Conservation (phyloP, 2,888 invertebrate species). For the Lamellibrachia satsuma region DNA sequence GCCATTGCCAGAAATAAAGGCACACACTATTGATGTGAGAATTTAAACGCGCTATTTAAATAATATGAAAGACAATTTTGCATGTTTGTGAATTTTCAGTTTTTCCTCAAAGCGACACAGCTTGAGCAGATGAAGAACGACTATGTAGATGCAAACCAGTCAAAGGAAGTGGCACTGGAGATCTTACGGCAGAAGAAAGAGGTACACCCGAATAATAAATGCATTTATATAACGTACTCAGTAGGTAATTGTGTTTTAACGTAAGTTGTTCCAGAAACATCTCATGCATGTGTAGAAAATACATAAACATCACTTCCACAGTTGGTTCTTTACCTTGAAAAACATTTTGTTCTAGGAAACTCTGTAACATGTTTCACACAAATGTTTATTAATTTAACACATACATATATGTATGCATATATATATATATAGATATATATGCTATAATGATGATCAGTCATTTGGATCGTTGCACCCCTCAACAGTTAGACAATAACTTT, state of each 20-base stretch:
- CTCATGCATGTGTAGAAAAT: neutral
- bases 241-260: neutral
- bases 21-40: neutral
- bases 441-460: neutral
- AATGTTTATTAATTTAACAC: neutral
- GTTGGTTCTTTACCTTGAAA: neutral
- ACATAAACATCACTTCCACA: neutral
- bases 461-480: neutral
- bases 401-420: slow-evolving; percentile 7
- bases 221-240: neutral
- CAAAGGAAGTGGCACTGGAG: slow-evolving; percentile 51
- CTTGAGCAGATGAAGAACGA: slow-evolving; percentile 70
- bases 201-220: slow-evolving; percentile 42
- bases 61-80: slow-evolving; percentile 19
- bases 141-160: slow-evolving; percentile 55
- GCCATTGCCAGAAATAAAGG: neutral
- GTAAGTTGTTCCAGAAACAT: neutral
- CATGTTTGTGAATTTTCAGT: slow-evolving; percentile 47
- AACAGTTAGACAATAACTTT: neutral
- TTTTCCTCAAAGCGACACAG: slow-evolving; percentile 82
- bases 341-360: neutral
- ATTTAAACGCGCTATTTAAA: neutral
- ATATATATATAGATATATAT: neutral
- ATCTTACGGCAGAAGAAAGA: slow-evolving; percentile 57
- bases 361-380: neutral